Evolutionary conservation across 1,140 invertebrate genomes (phyloP).

Genomic region (Leptoteleia sp.): DNA sequence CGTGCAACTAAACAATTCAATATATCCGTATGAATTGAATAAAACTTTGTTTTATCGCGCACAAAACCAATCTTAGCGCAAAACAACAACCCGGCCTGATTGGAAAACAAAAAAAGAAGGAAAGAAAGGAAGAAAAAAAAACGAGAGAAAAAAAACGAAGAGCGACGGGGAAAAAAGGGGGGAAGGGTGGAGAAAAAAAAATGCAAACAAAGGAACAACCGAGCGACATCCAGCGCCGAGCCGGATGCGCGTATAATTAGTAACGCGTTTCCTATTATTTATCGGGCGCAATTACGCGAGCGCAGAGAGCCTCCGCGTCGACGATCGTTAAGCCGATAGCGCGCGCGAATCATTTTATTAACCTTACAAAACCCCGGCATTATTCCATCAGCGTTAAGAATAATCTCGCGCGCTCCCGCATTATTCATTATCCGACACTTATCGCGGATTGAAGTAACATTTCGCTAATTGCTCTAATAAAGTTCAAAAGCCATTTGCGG

Average conservation of each 20-base stretch:
- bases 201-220: slow-evolving; percentile 6
- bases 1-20: too few species aligned
- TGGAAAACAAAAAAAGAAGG: too few species aligned
- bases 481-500: slow-evolving; percentile 64
- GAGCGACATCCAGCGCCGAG: background rate
- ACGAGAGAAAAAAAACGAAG: too few species aligned
- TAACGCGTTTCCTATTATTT: slow-evolving; percentile 24
- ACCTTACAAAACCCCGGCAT: slow-evolving; percentile 39
- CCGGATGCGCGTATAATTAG: slow-evolving; percentile 28
- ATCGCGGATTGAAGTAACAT: slow-evolving; percentile 63
- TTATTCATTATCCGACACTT: slow-evolving; percentile 60
- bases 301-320: slow-evolving; percentile 8
- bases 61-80: too few species aligned
- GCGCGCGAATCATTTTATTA: slow-evolving; percentile 46
- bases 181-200: too few species aligned
- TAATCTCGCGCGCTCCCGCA: slow-evolving; percentile 13
- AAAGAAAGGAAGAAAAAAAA: too few species aligned
- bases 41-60: too few species aligned
- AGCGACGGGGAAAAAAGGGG: too few species aligned
- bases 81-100: too few species aligned
- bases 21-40: too few species aligned
- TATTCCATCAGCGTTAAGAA: slow-evolving; percentile 49
- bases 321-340: slow-evolving; percentile 39
- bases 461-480: slow-evolving; percentile 66
- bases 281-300: slow-evolving; percentile 12